Evolutionary conservation across 2,888 invertebrate species (phyloP).

Genomic region (Idaea dimidiata): DNA sequence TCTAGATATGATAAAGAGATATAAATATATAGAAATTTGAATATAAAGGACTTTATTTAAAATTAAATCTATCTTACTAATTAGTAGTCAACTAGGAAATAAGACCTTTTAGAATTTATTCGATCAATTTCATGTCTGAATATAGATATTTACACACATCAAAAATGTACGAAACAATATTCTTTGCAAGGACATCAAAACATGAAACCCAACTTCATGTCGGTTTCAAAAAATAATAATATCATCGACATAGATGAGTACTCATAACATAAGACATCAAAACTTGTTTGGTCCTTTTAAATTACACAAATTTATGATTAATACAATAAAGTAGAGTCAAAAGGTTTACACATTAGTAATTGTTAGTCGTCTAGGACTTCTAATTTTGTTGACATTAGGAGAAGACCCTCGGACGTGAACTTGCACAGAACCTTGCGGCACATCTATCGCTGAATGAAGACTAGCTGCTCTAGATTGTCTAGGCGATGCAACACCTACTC

Average conservation of each 20-base stretch:
- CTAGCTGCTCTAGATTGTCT: conserved; percentile 68
- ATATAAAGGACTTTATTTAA: conserved; percentile 13
- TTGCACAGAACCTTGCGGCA: conserved; percentile 64
- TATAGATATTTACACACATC: conserved; percentile 27
- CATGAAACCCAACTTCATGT: not conserved
- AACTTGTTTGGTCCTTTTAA: conserved; percentile 39
- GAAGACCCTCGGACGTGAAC: conserved; percentile 68
- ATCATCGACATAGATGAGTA: not conserved
- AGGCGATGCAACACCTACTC: conserved; percentile 63
- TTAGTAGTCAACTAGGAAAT: not conserved
- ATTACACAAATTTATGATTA: conserved; percentile 22
- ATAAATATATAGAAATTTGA: conserved; percentile 41
- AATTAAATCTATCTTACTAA: not conserved
- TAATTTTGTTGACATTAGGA: conserved; percentile 60
- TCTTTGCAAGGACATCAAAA: not conserved
- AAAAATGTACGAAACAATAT: conserved; percentile 2
- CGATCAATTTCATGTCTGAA: conserved; percentile 16
- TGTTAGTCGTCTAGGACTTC: conserved; percentile 66
- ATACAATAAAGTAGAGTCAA: conserved; percentile 5
- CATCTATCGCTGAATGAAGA: conserved; percentile 64
- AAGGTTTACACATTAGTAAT: conserved; percentile 60
- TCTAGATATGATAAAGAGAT: conserved; percentile 48
- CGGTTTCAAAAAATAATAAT: not conserved
- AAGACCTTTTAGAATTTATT: not conserved
- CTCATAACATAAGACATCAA: conserved; percentile 2